Percentiles rank a stretch among this genome's conserved stretches.
These are phyloP conservation scores for Formicarius rufipectus DNA, from an alignment of 2,113 vertebrate species.

Conservation along the genomic window DNA sequence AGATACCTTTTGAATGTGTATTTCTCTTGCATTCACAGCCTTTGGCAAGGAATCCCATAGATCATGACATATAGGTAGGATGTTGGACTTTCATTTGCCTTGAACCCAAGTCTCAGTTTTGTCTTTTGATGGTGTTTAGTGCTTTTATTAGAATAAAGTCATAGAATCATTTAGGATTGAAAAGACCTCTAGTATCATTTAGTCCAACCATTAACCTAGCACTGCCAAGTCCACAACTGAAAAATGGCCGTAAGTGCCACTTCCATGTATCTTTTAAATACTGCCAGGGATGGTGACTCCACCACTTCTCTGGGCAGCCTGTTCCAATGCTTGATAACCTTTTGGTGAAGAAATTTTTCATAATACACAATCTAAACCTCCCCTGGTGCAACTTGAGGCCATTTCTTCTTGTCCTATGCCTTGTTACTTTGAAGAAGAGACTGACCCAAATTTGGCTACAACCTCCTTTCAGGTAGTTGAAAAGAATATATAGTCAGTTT, in stretches of 20 bases:
- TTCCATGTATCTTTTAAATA: neutral
- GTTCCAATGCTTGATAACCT: neutral
- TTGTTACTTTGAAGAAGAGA: neutral
- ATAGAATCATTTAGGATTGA: neutral
- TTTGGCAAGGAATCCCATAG: neutral
- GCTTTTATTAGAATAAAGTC: neutral
- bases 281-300: neutral
- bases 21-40: neutral
- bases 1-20: neutral
- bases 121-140: neutral
- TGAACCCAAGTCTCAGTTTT: neutral
- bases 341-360: neutral
- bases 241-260: neutral
- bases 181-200: neutral
- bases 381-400: neutral
- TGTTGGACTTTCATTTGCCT: neutral
- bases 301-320: neutral
- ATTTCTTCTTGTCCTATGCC: neutral
- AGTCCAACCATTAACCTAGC: neutral
- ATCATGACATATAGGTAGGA: neutral
- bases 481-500: neutral
- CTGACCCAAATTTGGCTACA: neutral
- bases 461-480: neutral
- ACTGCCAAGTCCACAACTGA: neutral
- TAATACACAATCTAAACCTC: neutral